phyloP scores from a whole-genome alignment of 2,113 vertebrate species.

The Hiodon alosoides region DNA sequence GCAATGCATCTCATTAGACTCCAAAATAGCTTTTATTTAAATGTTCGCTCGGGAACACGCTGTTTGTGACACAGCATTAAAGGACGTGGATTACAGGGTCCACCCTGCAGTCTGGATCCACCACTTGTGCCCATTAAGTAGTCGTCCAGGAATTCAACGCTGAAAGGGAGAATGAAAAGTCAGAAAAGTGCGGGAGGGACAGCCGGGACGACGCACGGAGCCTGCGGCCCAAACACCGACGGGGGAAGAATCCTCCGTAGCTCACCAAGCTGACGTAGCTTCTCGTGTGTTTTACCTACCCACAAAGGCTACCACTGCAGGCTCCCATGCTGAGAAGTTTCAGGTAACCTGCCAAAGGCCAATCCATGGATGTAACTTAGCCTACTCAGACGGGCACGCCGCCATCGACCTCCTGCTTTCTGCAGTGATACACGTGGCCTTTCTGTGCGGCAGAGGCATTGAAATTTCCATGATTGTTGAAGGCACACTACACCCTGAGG shows the following conservation, averaged over 20 bases:
- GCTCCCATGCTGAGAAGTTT: slow-evolving; percentile 28
- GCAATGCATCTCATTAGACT: slow-evolving; percentile 32
- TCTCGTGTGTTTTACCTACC: slow-evolving; percentile 26
- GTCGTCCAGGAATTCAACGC: slow-evolving; percentile 12
- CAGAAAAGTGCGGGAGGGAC: not conserved
- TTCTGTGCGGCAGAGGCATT: slow-evolving; percentile 47
- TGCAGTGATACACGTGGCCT: slow-evolving; percentile 44
- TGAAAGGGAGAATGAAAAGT: slow-evolving; percentile 12
- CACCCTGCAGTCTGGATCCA: slow-evolving; percentile 9
- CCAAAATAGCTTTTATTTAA: slow-evolving; percentile 15
- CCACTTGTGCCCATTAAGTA: slow-evolving; percentile 5
- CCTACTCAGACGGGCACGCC: slow-evolving; percentile 34
- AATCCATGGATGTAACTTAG: slow-evolving; percentile 21
- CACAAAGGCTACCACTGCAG: no score
- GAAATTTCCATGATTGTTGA: slow-evolving; percentile 62
- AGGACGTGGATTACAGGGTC: not conserved
- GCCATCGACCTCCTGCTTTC: slow-evolving; percentile 37
- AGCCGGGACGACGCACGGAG: not conserved
- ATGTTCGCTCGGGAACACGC: slow-evolving; percentile 14
- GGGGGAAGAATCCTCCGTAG: no score
- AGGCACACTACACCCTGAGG: slow-evolving; percentile 62
- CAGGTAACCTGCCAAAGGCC: slow-evolving; percentile 26
- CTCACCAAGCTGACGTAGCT: no score
- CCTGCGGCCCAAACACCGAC: no score
- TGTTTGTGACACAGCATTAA: slow-evolving; percentile 16